These are phyloP conservation scores for Pseudomyrmex dendroicus DNA, from an alignment of 1,140 invertebrate genomes.

Conservation along the genomic window DNA sequence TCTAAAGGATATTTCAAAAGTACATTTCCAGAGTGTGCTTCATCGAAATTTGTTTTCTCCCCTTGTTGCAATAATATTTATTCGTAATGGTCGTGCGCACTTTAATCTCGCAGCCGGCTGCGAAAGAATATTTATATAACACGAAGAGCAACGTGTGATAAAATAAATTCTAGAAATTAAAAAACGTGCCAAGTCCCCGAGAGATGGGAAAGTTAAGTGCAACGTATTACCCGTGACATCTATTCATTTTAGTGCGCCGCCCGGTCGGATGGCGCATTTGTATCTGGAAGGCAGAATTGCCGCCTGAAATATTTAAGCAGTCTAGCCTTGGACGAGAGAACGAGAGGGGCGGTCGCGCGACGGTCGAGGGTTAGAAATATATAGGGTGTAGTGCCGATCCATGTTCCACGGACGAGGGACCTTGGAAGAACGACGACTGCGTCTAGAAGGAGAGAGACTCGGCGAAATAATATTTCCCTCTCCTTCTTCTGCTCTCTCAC, in stretches of 20 bases:
- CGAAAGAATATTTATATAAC: no score
- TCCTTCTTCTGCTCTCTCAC: conserved; percentile 1
- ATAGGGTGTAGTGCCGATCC: conserved; percentile 62
- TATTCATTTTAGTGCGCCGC: conserved; percentile 73
- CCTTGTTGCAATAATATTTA: no score
- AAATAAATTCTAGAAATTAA: conserved; percentile 32
- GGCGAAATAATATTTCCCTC: neutral
- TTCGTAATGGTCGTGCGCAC: no score
- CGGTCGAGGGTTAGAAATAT: conserved; percentile 56
- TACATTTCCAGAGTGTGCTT: no score
- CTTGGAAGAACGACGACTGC: conserved; percentile 46
- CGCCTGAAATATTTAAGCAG: conserved; percentile 78
- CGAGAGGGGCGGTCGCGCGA: conserved; percentile 17
- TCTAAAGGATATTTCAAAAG: no score
- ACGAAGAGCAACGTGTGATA: neutral
- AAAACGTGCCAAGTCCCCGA: conserved; percentile 9
- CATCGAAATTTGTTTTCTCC: no score
- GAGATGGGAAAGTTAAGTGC: conserved; percentile 37
- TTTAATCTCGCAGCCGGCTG: no score
- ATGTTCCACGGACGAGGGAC: conserved; percentile 48
- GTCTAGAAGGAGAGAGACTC: conserved; percentile 1
- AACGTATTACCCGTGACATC: conserved; percentile 15
- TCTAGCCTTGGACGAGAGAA: conserved; percentile 63
- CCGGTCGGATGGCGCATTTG: conserved; percentile 56
- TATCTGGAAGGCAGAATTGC: conserved; percentile 72